A percentile compares a stretch with the other conserved stretches of the same genome.
Conservation (phyloP, 2,888 invertebrate species). For the Tryphoninae sp. region DNA sequence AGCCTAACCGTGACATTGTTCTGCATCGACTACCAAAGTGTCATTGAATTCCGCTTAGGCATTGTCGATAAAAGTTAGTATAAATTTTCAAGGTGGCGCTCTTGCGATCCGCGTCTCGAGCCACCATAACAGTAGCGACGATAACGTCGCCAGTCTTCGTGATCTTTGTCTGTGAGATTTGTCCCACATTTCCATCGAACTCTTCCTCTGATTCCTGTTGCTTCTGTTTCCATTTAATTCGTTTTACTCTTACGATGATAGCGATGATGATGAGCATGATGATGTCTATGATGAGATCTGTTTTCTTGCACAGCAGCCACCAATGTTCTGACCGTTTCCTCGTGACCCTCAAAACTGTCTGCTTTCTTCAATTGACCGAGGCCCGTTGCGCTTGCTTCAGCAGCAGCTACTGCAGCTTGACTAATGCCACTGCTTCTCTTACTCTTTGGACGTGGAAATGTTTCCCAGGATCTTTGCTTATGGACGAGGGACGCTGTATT, state of each 20-base stretch:
- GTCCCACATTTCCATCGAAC: neutral
- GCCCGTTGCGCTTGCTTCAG: constrained; percentile 65
- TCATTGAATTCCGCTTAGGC: neutral
- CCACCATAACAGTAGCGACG: neutral
- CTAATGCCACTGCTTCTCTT: constrained; percentile 71
- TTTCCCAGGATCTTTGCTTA: constrained; percentile 86
- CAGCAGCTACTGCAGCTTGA: constrained; percentile 66
- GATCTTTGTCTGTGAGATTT: neutral
- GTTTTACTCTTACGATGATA: constrained; percentile 79
- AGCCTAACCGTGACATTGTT: neutral
- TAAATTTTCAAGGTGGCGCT: neutral
- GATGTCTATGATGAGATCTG: constrained; percentile 82
- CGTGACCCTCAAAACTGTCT: constrained; percentile 87
- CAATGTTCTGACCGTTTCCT: constrained; percentile 86
- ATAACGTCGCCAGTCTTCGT: neutral
- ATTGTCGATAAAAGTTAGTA: neutral
- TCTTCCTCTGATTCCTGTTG: neutral
- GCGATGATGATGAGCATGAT: constrained; percentile 76
- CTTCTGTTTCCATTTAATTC: constrained; percentile 69
- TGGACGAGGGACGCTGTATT: constrained; percentile 80
- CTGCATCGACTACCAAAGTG: neutral
- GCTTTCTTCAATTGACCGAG: constrained; percentile 83
- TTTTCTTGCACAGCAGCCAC: constrained; percentile 87
- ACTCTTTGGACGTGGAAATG: constrained; percentile 83
- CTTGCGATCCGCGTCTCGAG: neutral